Conservation (phyloP, 2,888 invertebrate species). For the Muscina levida region DNA sequence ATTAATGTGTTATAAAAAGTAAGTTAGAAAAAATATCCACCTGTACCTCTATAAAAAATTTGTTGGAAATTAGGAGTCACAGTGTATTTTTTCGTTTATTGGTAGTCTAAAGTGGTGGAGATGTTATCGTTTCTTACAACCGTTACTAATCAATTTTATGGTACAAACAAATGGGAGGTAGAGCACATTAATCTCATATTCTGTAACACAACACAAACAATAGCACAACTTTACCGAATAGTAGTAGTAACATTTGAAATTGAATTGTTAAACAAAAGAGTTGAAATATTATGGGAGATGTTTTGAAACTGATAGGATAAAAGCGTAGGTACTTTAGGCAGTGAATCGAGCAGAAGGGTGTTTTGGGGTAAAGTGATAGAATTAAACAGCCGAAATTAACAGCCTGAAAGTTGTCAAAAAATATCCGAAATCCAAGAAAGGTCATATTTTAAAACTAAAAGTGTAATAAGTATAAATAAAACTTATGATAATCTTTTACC, state of each 20-base stretch:
- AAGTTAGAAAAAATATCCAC: not conserved
- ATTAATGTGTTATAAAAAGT: conserved; percentile 20
- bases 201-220: not conserved
- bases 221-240: not conserved
- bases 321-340: too few relatives aligned
- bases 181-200: conserved; percentile 28
- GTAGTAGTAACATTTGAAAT: conserved; percentile 6
- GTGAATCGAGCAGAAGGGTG: not conserved
- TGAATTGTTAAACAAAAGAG: conserved; percentile 1
- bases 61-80: conserved; percentile 13
- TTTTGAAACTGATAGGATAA: too few relatives aligned
- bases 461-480: too few relatives aligned
- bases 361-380: too few relatives aligned
- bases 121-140: conserved; percentile 51
- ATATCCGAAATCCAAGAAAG: too few relatives aligned
- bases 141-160: conserved; percentile 58
- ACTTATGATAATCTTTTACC: too few relatives aligned
- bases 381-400: too few relatives aligned
- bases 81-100: not conserved
- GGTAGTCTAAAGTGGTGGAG: conserved; percentile 15
- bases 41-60: conserved; percentile 16
- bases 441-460: too few relatives aligned
- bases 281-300: not conserved
- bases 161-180: conserved; percentile 14
- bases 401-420: too few relatives aligned